These are phyloP conservation scores for Agonopterix subpropinquella DNA, from an alignment of 2,888 invertebrate species.

Conservation along the genomic window DNA sequence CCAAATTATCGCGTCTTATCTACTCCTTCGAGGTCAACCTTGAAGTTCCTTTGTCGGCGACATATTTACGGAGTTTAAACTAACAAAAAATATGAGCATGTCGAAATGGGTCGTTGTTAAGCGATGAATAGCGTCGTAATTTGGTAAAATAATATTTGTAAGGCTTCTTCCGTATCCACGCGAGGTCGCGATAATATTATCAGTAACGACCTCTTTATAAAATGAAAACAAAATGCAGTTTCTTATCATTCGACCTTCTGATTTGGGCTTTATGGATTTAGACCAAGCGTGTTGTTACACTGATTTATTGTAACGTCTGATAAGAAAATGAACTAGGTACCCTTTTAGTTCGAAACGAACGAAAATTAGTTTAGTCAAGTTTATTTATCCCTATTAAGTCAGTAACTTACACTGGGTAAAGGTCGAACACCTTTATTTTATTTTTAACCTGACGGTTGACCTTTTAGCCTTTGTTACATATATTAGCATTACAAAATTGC, in stretches of 20 bases:
- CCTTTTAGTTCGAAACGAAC: neutral
- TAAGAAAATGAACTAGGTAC: neutral
- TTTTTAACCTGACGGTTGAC: slow-evolving; percentile 3
- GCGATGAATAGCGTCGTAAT: slow-evolving; percentile 28
- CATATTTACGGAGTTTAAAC: slow-evolving; percentile 54
- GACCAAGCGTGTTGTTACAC: slow-evolving; percentile 12
- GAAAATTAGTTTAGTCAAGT: neutral
- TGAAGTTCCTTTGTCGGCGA: slow-evolving; percentile 55
- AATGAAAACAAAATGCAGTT: slow-evolving; percentile 50
- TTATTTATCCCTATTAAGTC: neutral
- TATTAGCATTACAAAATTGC: neutral
- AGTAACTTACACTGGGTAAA: slow-evolving; percentile 2
- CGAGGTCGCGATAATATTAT: slow-evolving; percentile 59
- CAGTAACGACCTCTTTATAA: slow-evolving; percentile 43
- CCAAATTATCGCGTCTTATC: slow-evolving; percentile 68
- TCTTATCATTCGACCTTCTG: slow-evolving; percentile 48
- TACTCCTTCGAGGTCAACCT: slow-evolving; percentile 56
- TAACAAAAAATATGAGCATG: slow-evolving; percentile 34
- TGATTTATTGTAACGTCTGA: slow-evolving; percentile 4
- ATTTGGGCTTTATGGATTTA: slow-evolving; percentile 17
- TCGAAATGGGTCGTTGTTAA: slow-evolving; percentile 12
- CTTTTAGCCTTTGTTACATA: neutral
- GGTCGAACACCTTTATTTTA: slow-evolving; percentile 11
- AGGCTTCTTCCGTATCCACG: slow-evolving; percentile 54
- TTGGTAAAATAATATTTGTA: slow-evolving; percentile 41